Conservation (phyloP, 2,113 vertebrate species). For the Macquaria ambigua region DNA sequence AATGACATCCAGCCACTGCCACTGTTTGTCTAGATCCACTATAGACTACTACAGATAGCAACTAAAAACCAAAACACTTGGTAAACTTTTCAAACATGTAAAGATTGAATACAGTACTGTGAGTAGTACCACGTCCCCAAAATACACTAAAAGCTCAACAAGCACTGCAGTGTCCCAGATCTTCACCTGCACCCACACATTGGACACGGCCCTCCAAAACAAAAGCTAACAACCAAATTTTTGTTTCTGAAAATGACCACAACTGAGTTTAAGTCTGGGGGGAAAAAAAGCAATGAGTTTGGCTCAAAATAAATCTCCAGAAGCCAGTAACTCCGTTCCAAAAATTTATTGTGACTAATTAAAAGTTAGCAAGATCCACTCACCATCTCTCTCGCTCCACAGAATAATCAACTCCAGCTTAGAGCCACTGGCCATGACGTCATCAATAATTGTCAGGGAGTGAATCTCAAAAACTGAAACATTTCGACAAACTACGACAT, state of each 20-base stretch:
- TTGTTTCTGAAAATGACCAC: no score
- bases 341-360: neutral
- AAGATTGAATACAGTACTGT: no score
- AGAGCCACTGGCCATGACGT: neutral
- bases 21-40: neutral
- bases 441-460: neutral
- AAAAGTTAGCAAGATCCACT: neutral
- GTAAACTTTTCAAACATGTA: no score
- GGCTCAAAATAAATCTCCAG: neutral
- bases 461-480: neutral
- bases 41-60: no score
- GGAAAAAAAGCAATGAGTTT: neutral
- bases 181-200: constrained; percentile 8
- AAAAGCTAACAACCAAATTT: neutral
- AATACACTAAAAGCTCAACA: no score
- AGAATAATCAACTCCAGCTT: neutral
- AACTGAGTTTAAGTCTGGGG: neutral
- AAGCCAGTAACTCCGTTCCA: neutral
- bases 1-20: neutral
- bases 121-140: neutral
- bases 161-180: neutral
- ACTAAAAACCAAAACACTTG: no score
- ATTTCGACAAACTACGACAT: neutral
- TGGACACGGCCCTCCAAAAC: neutral
- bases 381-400: neutral